Evolutionary conservation across 2,113 vertebrate species (phyloP), one percentile per base, ranked within the genome.

Genomic region (Buteo buteo): DNA sequence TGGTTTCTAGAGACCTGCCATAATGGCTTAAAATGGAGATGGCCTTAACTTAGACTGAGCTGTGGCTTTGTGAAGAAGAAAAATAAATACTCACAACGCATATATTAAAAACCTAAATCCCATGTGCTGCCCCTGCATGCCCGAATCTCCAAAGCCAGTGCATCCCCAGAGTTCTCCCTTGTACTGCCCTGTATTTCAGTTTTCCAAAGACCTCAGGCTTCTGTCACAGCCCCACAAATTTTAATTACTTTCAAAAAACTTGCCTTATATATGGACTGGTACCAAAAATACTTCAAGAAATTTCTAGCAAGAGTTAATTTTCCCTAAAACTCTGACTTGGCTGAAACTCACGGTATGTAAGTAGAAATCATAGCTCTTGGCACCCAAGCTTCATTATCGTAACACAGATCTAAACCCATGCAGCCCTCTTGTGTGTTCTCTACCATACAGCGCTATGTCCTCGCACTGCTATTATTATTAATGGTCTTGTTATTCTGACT

Each of bases 241-340:
- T 59, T 64, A 71, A 74, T 52, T 40, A 11, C 1, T 62, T 66
- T 70, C 34, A 70, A 12, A 7, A 65, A 72, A 67, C 7, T 54
- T 80, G 7, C 31, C 36, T 92, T 86, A 6, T 34, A 50, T 17
- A 36, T 58, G 61, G 38, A 81, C 15, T 45, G 4, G 2, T 38
- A 73, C 1, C 15, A 92, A 94, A 83, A 65, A 17, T 42, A 66
- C 18, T 74, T 86, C 25, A 58, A 82, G 36, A 49, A 73, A 91
- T 82, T 88, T 93, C 32, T 42, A 91, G 42, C 12, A 84, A 71
- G 59, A 78, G 32, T 74, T 96, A 78, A 88, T 84, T 86, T 94
- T 94, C 65, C 83, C 83, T 95, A 80, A 78, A 96, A 90, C 26
- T 69, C 81, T 96, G 52, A 72, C 72, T 95, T 95, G 90, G 61